phyloP scores from a whole-genome alignment of 2,888 invertebrate species.

The Dromius quadrimaculatus region DNA sequence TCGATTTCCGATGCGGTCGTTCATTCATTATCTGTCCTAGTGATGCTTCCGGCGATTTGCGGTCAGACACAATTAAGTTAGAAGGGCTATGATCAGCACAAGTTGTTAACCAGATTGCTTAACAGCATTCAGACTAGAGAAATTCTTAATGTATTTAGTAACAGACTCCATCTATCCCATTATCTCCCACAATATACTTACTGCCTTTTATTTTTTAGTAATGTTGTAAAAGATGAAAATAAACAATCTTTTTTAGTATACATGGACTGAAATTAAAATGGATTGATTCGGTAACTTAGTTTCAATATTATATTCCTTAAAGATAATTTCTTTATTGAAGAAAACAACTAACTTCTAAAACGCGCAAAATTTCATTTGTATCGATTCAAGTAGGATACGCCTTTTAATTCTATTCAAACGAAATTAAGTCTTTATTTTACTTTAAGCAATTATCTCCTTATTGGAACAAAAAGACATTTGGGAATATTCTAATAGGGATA shows the following conservation, averaged over 20 bases:
- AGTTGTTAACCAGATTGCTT: constrained; percentile 35
- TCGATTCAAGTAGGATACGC: constrained; percentile 33
- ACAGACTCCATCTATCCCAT: constrained; percentile 12
- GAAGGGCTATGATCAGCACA: constrained; percentile 25
- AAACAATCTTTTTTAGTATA: not conserved
- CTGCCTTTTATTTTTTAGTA: too few relatives aligned
- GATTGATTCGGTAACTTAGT: not conserved
- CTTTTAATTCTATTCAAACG: constrained; percentile 41
- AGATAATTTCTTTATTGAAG: constrained; percentile 25
- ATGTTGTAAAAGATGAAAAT: too few relatives aligned
- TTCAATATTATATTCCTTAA: constrained; percentile 24
- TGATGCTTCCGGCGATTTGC: constrained; percentile 43
- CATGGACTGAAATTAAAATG: not conserved
- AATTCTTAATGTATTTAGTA: constrained; percentile 16
- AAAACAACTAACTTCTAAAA: constrained; percentile 25
- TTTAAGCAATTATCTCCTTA: constrained; percentile 31
- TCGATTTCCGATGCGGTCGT: constrained; percentile 43
- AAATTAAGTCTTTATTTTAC: constrained; percentile 25
- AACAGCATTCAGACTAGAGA: constrained; percentile 29
- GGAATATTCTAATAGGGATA: constrained; percentile 19
- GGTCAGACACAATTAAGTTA: constrained; percentile 39
- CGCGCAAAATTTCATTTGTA: constrained; percentile 44
- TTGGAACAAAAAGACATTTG: constrained; percentile 5
- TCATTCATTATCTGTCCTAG: constrained; percentile 47
- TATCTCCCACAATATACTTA: too few relatives aligned